Evolutionary conservation across 2,888 invertebrate species (phyloP).

Genomic region (Alcis repandata): DNA sequence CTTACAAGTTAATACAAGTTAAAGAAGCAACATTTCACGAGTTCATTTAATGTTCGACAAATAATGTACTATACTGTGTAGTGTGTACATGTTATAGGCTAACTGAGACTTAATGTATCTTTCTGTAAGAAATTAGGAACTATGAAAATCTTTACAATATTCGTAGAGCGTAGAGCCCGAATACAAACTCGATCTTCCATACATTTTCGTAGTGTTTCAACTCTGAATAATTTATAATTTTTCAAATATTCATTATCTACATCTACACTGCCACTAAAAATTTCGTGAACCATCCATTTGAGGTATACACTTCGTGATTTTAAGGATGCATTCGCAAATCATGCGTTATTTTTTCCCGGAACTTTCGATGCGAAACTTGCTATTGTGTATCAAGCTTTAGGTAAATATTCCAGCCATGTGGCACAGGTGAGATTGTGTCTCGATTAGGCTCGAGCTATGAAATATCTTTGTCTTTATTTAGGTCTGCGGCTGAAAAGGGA

Average conservation of each 20-base stretch:
- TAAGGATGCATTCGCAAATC: neutral
- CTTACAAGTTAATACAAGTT: neutral
- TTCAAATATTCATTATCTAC: no score
- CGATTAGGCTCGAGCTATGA: conserved; percentile 37
- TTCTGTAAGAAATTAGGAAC: no score
- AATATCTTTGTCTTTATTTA: conserved; percentile 44
- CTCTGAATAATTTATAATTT: no score
- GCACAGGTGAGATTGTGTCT: conserved; percentile 43
- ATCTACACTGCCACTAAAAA: no score
- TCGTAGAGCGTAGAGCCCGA: no score
- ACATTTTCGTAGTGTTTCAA: no score
- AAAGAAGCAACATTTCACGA: neutral
- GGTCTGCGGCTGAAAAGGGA: conserved; percentile 15
- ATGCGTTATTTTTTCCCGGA: neutral
- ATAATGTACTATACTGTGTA: no score
- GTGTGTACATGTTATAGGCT: no score
- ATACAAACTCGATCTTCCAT: no score
- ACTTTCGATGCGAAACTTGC: neutral
- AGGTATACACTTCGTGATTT: neutral
- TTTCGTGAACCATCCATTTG: neutral
- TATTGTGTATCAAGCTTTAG: conserved; percentile 9
- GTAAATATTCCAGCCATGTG: conserved; percentile 43
- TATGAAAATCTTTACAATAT: no score
- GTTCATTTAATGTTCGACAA: no score
- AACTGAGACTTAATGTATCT: no score